Conservation (phyloP, 2,113 vertebrate genomes). For the Ailuropoda melanoleuca region DNA sequence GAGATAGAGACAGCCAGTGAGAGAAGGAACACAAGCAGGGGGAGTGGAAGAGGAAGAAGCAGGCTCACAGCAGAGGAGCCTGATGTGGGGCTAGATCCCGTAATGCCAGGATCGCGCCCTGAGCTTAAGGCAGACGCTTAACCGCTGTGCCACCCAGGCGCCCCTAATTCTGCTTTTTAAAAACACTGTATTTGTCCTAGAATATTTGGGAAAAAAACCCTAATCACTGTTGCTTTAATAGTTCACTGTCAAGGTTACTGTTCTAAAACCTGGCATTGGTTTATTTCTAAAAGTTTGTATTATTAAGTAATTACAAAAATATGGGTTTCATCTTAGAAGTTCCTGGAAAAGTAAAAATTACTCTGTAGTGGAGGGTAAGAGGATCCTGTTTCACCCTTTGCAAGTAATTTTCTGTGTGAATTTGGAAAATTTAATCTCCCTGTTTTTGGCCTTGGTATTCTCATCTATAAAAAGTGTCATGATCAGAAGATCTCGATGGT, state of each 20-base stretch:
- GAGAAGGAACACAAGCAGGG: no score
- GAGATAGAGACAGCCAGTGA: no score
- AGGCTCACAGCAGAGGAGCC: no score
- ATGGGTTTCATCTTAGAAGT: background rate
- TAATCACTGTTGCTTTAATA: slow-evolving; percentile 23
- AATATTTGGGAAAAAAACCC: background rate
- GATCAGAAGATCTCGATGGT: background rate
- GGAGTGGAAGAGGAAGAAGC: no score
- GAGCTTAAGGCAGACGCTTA: no score
- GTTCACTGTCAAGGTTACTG: slow-evolving; percentile 26
- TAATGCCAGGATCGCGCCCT: no score
- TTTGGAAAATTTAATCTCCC: slow-evolving; percentile 19
- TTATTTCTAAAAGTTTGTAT: slow-evolving; percentile 34
- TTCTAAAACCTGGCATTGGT: background rate
- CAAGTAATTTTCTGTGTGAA: background rate
- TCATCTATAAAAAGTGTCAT: background rate
- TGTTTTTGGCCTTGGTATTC: background rate
- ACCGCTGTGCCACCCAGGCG: no score
- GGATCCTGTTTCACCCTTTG: background rate
- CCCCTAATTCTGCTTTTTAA: slow-evolving; percentile 12
- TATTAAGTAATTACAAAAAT: slow-evolving; percentile 47
- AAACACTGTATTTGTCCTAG: background rate
- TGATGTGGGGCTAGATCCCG: no score
- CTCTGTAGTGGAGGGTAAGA: background rate
- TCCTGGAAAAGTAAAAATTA: slow-evolving; percentile 31